A percentile compares a stretch with the other conserved stretches of the same genome.
Evolutionary conservation across 2,888 invertebrate genomes (phyloP).

Genomic region (Oligia latruncula): DNA sequence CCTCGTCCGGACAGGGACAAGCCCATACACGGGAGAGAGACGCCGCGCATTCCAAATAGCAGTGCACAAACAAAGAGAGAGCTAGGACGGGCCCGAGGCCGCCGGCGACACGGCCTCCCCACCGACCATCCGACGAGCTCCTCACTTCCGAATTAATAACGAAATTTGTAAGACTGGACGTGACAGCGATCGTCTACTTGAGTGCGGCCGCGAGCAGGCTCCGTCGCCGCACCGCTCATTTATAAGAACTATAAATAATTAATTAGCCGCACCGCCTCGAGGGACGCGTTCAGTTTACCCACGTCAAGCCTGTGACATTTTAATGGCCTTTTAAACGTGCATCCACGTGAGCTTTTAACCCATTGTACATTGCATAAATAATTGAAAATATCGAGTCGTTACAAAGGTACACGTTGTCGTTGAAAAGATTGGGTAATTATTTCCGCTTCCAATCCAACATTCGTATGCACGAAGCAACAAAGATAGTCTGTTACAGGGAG

Average conservation of each 20-base stretch:
- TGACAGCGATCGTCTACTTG: conserved; percentile 69
- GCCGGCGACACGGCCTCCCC: conserved; percentile 58
- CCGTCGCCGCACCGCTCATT: conserved; percentile 64
- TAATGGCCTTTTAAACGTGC: conserved; percentile 85
- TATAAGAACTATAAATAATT: conserved; percentile 86
- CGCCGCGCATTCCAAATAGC: conserved; percentile 68
- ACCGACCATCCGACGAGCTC: conserved; percentile 40
- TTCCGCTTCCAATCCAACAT: conserved; percentile 79
- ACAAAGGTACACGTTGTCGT: conserved; percentile 61
- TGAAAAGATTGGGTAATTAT: conserved; percentile 79
- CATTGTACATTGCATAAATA: conserved; percentile 77
- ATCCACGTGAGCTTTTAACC: conserved; percentile 77
- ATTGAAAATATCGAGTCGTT: conserved; percentile 72
- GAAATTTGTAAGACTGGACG: conserved; percentile 75
- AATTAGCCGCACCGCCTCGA: conserved; percentile 78
- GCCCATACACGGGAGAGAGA: conserved; percentile 61
- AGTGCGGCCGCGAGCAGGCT: conserved; percentile 54
- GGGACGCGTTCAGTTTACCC: conserved; percentile 79
- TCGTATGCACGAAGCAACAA: conserved; percentile 74
- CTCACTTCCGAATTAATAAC: conserved; percentile 76
- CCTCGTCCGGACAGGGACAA: conserved; percentile 69
- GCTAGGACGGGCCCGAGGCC: conserved; percentile 55
- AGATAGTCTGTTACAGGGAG: conserved; percentile 76
- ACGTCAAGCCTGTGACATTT: conserved; percentile 86
- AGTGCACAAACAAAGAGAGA: conserved; percentile 68